These are phyloP conservation scores for Sarcophaga rosellei DNA, from an alignment of 2,888 invertebrate species.

Conservation along the genomic window DNA sequence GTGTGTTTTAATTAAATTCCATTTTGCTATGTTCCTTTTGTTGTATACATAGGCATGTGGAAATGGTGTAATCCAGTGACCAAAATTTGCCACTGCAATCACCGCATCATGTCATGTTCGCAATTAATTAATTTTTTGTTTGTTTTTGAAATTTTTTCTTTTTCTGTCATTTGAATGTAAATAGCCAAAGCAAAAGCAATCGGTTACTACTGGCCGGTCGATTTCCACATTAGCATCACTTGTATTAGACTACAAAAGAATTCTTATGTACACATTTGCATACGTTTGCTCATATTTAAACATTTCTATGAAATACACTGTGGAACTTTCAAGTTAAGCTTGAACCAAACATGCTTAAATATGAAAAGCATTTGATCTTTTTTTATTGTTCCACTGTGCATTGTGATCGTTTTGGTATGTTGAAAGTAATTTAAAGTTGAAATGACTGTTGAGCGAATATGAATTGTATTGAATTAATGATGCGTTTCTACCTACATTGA, in stretches of 20 bases:
- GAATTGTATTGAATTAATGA: slow-evolving; percentile 66
- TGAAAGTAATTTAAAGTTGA: slow-evolving; percentile 27
- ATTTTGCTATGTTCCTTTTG: neutral
- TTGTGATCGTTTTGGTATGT: slow-evolving; percentile 19
- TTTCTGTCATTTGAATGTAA: slow-evolving; percentile 59
- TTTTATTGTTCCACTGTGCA: neutral
- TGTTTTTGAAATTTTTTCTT: neutral
- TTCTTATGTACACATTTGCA: neutral
- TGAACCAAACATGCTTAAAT: too few species aligned
- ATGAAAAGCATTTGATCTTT: neutral
- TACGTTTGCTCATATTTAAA: neutral
- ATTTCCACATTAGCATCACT: slow-evolving; percentile 59
- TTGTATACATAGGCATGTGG: neutral
- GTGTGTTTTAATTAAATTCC: too few species aligned
- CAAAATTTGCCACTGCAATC: slow-evolving; percentile 46
- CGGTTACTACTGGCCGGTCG: slow-evolving; percentile 34
- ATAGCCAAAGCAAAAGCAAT: slow-evolving; percentile 35
- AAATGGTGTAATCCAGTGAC: slow-evolving; percentile 47
- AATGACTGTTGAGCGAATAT: slow-evolving; percentile 27
- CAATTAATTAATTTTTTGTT: slow-evolving; percentile 62
- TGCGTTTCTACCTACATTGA: slow-evolving; percentile 49
- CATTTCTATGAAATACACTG: neutral
- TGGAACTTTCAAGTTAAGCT: neutral
- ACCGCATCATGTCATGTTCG: slow-evolving; percentile 61
- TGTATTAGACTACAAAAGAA: slow-evolving; percentile 20